phyloP scores from a whole-genome alignment of 2,113 vertebrate genomes.

The Brachirus orientalis region DNA sequence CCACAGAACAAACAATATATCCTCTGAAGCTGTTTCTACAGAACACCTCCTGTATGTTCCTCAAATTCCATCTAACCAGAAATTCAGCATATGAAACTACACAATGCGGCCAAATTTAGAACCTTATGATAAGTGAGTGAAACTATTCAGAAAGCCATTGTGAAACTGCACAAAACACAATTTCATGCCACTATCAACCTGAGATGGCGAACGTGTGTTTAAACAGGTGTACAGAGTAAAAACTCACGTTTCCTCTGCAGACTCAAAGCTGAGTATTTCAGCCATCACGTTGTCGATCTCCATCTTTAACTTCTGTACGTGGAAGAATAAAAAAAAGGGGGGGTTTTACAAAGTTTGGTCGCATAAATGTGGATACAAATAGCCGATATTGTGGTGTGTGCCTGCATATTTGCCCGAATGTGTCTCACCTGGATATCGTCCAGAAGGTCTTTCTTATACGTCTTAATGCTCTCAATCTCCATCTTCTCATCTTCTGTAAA shows the following conservation, averaged over 20 bases:
- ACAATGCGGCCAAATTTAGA: background rate
- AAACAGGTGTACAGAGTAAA: background rate
- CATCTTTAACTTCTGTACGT: conserved; percentile 87
- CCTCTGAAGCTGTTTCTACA: too few species aligned
- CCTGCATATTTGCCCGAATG: background rate
- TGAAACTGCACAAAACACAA: too few species aligned
- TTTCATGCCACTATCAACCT: too few species aligned
- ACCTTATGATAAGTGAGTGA: background rate
- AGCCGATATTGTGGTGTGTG: background rate
- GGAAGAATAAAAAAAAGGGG: background rate
- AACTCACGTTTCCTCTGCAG: conserved; percentile 85
- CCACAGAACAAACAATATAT: too few species aligned
- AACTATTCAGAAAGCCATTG: background rate
- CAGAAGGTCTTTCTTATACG: conserved; percentile 86
- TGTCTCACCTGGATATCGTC: conserved; percentile 89
- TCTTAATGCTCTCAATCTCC: conserved; percentile 87
- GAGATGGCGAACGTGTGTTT: background rate
- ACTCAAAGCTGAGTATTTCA: conserved; percentile 89
- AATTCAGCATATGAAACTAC: background rate
- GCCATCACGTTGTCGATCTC: conserved; percentile 90
- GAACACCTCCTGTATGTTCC: too few species aligned
- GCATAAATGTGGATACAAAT: background rate
- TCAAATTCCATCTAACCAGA: too few species aligned
- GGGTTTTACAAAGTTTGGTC: background rate
- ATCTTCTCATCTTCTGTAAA: conserved; percentile 83